Evolutionary conservation across 2,888 invertebrate species (phyloP).

Genomic region (Rotaria macrura): DNA sequence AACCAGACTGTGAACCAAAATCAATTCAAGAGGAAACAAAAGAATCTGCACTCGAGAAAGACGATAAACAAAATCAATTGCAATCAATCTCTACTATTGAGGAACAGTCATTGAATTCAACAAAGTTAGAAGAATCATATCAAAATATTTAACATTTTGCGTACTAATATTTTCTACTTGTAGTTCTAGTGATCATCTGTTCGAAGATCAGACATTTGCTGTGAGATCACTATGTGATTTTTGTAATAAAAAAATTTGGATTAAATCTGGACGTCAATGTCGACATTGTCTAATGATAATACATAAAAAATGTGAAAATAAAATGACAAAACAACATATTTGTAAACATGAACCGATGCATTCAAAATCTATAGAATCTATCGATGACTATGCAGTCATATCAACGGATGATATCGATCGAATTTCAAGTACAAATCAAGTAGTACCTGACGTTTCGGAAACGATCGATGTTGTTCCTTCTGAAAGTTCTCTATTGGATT

Average conservation of each 20-base stretch:
- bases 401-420: neutral
- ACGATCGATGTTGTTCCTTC: neutral
- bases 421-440: neutral
- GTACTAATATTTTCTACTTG: neutral
- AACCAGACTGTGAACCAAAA: neutral
- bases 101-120: neutral
- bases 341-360: neutral
- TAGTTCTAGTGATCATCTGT: neutral
- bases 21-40: neutral
- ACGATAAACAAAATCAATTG: neutral
- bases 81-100: neutral
- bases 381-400: neutral
- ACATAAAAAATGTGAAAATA: constrained; percentile 9
- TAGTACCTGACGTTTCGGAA: neutral
- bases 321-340: neutral
- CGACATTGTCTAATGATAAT: neutral
- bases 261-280: neutral
- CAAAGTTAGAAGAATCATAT: neutral
- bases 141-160: no score
- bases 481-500: neutral
- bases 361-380: neutral
- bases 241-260: constrained; percentile 15
- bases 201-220: neutral
- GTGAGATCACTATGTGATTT: neutral
- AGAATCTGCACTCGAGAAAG: neutral